Conservation (phyloP, 2,113 vertebrate species). For the Tychaedon coryphoeus region DNA sequence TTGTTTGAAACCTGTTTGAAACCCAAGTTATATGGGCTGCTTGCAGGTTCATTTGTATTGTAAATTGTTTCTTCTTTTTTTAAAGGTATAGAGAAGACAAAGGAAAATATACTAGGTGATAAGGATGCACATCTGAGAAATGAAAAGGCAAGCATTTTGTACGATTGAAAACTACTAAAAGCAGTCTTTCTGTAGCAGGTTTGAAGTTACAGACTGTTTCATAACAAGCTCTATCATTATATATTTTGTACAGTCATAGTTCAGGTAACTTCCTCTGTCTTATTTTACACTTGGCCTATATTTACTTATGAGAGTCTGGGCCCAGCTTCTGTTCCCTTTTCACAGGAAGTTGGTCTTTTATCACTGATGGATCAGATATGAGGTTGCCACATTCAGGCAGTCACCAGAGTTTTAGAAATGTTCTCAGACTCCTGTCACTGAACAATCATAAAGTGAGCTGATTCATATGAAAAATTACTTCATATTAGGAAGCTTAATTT, state of each 20-base stretch:
- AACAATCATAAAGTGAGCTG: neutral
- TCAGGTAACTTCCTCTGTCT: neutral
- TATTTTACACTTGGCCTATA: neutral
- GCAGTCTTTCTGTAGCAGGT: neutral
- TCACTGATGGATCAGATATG: neutral
- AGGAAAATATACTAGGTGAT: neutral
- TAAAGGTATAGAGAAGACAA: conserved; percentile 25
- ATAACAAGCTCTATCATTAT: neutral
- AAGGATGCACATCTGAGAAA: conserved; percentile 9
- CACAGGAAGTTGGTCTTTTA: neutral
- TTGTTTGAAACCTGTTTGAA: neutral
- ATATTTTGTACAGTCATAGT: neutral
- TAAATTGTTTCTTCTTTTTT: neutral
- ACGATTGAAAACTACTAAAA: neutral
- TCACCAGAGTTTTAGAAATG: neutral
- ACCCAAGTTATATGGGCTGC: neutral
- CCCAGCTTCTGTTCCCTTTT: neutral
- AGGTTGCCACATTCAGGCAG: neutral
- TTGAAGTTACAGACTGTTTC: neutral
- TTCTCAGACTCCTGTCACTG: neutral
- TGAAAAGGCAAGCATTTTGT: conserved; percentile 36
- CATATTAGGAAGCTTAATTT: neutral
- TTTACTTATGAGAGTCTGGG: neutral
- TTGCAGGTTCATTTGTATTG: neutral
- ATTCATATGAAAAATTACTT: neutral